phyloP scores from a whole-genome alignment of 2,888 invertebrate species.

The Maniola hyperantus region DNA sequence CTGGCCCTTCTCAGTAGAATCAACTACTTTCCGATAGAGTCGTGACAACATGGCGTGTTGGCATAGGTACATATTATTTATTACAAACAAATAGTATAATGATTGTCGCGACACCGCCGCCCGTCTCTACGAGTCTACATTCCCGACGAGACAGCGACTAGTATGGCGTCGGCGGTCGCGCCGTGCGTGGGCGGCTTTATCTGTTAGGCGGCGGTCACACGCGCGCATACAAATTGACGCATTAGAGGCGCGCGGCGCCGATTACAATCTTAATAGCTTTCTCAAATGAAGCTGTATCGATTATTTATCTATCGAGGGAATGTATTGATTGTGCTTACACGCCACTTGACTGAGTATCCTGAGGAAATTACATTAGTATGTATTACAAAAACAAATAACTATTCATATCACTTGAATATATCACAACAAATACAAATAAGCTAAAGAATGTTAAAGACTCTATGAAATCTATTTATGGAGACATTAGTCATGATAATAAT shows the following conservation, averaged over 20 bases:
- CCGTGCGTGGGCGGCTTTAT: slow-evolving; percentile 59
- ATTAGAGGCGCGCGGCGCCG: slow-evolving; percentile 59
- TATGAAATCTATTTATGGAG: background rate
- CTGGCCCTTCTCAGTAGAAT: no score
- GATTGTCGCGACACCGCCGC: slow-evolving; percentile 27
- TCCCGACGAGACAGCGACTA: background rate
- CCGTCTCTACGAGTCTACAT: background rate
- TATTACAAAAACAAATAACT: slow-evolving; percentile 3
- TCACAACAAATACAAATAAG: background rate
- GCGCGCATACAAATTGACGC: slow-evolving; percentile 72
- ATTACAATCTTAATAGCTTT: slow-evolving; percentile 66
- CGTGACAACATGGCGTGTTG: no score
- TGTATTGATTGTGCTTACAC: slow-evolving; percentile 37
- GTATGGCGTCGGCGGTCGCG: no score
- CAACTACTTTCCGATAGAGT: no score
- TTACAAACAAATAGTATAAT: background rate
- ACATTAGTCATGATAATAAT: background rate
- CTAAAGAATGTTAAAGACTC: slow-evolving; percentile 10
- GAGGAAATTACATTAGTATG: background rate
- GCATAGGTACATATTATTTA: no score
- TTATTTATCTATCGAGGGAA: slow-evolving; percentile 49
- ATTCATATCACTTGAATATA: slow-evolving; percentile 1
- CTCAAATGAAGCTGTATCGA: slow-evolving; percentile 68
- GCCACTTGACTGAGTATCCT: background rate
- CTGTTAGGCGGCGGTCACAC: slow-evolving; percentile 61